Conservation (phyloP, 1,140 invertebrate species). For the Rhysida immarginata region DNA sequence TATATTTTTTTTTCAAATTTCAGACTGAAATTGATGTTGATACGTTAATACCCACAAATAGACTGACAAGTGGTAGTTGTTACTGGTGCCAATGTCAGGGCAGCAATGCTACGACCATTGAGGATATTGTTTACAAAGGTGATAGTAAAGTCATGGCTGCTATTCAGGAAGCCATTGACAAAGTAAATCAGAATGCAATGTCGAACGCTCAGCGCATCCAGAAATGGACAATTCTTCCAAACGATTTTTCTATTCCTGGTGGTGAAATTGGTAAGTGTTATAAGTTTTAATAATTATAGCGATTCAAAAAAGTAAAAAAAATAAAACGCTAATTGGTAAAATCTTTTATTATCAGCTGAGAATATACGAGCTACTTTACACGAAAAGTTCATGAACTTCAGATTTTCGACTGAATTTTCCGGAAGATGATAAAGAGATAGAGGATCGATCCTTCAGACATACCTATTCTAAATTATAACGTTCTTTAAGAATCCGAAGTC, state of each 20-base stretch:
- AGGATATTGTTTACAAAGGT: constrained; percentile 43
- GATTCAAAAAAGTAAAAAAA: too few relatives aligned
- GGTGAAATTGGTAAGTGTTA: constrained; percentile 76
- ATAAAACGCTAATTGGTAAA: too few relatives aligned
- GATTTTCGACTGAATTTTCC: too few relatives aligned
- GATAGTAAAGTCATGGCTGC: constrained; percentile 28
- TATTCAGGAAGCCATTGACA: constrained; percentile 59
- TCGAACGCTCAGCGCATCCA: too few relatives aligned
- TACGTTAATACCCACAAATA: constrained; percentile 50
- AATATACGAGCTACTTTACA: too few relatives aligned
- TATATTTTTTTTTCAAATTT: constrained; percentile 15
- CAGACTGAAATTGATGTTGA: constrained; percentile 51
- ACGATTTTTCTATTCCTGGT: constrained; percentile 69
- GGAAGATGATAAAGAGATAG: too few relatives aligned
- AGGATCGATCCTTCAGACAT: too few relatives aligned
- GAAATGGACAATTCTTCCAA: constrained; percentile 73
- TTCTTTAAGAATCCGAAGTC: too few relatives aligned
- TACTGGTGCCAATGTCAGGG: constrained; percentile 56
- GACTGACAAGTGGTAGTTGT: constrained; percentile 42
- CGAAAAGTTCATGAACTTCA: too few relatives aligned
- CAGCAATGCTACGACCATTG: constrained; percentile 44
- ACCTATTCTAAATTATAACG: too few relatives aligned
- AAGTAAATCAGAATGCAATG: constrained; percentile 58
- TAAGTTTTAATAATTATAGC: too few relatives aligned
- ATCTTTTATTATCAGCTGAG: too few relatives aligned